Evolutionary conservation across 2,888 invertebrate genomes (phyloP), one percentile per base, ranked within the genome.

Genomic region (Orthosia cruda): DNA sequence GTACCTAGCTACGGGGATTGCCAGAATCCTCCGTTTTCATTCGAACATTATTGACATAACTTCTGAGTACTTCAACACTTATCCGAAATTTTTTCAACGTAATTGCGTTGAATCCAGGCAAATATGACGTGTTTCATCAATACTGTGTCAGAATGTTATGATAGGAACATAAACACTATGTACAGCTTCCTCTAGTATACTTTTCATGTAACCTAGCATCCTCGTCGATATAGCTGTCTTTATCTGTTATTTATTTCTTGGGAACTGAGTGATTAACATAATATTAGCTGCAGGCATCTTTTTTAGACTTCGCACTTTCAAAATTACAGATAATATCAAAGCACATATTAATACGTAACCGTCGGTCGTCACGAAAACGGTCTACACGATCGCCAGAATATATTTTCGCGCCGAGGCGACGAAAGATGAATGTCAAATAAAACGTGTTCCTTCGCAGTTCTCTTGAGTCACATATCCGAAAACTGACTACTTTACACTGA

Each of bases 51-150:
- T 58, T 49, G 26, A 65, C 23, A 50, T 55, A 52, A 18, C 54
- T 40, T 81, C 47, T 55, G 15, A 13, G 16, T 26, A 78, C 45
- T 26, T 55, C 20, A 63, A 26, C 16, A 32, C 12, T 40, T 57
- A 54, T 40, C 15, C 18, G 20, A 63, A 47, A 13, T 3, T 23
- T 18, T 66, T 65, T 61, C 20, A 20, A 62, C 18, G 32, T 26
- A 61, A 49, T 83, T 50, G 47, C 47, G 26, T 59, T 13, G 20
- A 23, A 54, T 61, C 32, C 4, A 15, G 45, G 7, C 45, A 59
- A 63, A 55, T n/a, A 54, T 79, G 74, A 63, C 58, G 58, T 77
- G 77, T 77, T 75, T 65, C 63, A 74, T 77, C 69, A 84, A 77
- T 69, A 74, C 20, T 9, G 32, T 71, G 70, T 75, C 71, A 71